Conservation (phyloP, 2,797 vertebrate species). For the Natrix natrix region DNA sequence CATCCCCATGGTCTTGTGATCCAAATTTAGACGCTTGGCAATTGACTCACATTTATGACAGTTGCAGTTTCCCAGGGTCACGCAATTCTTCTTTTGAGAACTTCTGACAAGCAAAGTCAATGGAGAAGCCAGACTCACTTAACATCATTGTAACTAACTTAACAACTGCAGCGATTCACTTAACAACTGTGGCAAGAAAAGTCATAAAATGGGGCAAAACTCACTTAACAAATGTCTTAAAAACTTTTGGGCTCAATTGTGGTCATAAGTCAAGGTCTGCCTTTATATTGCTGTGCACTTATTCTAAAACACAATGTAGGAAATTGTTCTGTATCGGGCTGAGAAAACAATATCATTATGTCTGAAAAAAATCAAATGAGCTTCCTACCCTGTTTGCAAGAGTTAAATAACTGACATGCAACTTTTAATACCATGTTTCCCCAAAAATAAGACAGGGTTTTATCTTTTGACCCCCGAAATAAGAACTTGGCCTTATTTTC, state of each 20-base stretch:
- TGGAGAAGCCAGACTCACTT: background rate
- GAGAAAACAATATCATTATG: background rate
- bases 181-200: background rate
- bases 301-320: background rate
- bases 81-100: background rate
- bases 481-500: too few species aligned
- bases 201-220: background rate
- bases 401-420: constrained; percentile 62
- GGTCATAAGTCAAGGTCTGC: background rate
- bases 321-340: background rate
- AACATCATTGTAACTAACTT: background rate
- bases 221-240: background rate
- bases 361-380: background rate
- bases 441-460: too few species aligned
- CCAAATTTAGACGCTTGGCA: background rate
- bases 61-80: background rate
- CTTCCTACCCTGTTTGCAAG: constrained; percentile 17
- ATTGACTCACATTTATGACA: background rate
- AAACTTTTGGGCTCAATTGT: background rate
- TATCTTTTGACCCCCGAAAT: too few species aligned
- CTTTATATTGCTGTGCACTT: background rate
- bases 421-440: constrained; percentile 47
- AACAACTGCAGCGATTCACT: background rate
- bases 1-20: background rate
- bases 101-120: background rate